Percentiles rank a stretch among this genome's conserved stretches.
phyloP scores from a whole-genome alignment of 2,888 invertebrate species.

The Lacanobia wlatinum region DNA sequence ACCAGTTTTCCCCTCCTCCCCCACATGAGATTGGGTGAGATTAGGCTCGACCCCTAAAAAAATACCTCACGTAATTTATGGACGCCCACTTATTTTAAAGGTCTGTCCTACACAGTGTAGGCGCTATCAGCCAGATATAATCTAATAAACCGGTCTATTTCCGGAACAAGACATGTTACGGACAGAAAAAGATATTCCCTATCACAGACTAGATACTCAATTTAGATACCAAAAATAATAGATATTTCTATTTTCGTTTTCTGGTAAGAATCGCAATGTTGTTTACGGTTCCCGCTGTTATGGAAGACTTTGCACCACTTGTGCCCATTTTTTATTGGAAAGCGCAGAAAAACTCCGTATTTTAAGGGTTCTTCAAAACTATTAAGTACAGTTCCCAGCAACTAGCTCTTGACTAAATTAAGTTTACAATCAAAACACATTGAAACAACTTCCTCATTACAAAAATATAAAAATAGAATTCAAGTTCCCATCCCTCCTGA shows the following conservation, averaged over 20 bases:
- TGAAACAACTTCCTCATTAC: slow-evolving; percentile 24
- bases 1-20: no score
- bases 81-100: no score
- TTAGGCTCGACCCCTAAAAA: no score
- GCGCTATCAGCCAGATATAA: slow-evolving; percentile 10
- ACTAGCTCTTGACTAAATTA: slow-evolving; percentile 14
- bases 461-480: slow-evolving; percentile 42
- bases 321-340: slow-evolving; percentile 5
- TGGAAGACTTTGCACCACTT: slow-evolving; percentile 59
- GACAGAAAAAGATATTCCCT: slow-evolving; percentile 74
- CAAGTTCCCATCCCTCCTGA: not conserved
- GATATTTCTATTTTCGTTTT: slow-evolving; percentile 40
- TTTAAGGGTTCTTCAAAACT: not conserved
- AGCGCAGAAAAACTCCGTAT: slow-evolving; percentile 3
- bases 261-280: slow-evolving; percentile 42
- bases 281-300: slow-evolving; percentile 42
- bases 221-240: slow-evolving; percentile 66
- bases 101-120: not conserved
- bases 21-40: no score
- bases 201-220: slow-evolving; percentile 87
- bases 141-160: not conserved
- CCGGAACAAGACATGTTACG: slow-evolving; percentile 54
- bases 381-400: slow-evolving; percentile 42
- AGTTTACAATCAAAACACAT: not conserved
- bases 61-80: no score